Percentiles rank a stretch among this genome's conserved stretches.
These are phyloP conservation scores for Eciton burchellii DNA, from an alignment of 1,140 invertebrate species.

Conservation along the genomic window DNA sequence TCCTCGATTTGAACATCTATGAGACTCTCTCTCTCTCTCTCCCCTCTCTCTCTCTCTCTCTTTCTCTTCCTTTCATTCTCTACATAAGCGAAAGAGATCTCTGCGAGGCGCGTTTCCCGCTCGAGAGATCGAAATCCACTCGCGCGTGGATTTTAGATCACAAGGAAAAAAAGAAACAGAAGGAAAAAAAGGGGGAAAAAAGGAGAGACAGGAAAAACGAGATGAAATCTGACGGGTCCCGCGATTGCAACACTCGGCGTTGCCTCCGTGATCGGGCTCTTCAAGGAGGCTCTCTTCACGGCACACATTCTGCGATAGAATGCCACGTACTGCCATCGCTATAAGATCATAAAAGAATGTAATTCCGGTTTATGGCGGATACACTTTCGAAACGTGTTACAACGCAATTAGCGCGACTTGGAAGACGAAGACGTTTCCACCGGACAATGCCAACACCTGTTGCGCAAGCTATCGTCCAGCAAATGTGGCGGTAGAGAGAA, in stretches of 20 bases:
- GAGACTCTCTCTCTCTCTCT: neutral
- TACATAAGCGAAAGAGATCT: neutral
- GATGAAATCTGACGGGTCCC: too few relatives aligned
- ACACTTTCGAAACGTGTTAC: slow-evolving; percentile 2
- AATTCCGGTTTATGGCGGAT: neutral
- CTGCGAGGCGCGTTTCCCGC: neutral
- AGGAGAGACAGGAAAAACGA: too few relatives aligned
- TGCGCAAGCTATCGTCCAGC: slow-evolving; percentile 21
- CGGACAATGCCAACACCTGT: slow-evolving; percentile 25
- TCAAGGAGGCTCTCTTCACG: neutral
- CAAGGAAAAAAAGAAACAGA: too few relatives aligned
- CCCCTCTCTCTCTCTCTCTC: neutral
- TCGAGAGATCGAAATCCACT: neutral
- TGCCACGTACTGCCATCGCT: neutral
- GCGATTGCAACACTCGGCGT: too few relatives aligned
- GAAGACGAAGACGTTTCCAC: slow-evolving; percentile 27
- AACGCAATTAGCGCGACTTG: slow-evolving; percentile 14
- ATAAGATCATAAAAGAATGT: neutral
- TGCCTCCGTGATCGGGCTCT: too few relatives aligned
- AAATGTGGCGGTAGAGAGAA: neutral
- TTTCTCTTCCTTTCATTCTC: neutral
- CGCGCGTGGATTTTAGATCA: too few relatives aligned
- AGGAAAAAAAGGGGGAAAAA: too few relatives aligned
- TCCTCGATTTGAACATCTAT: too few relatives aligned
- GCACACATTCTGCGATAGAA: neutral